A percentile compares a stretch with the other conserved stretches of the same genome.
Conservation (phyloP, 2,888 invertebrate species). For the Himalopsyche anomala region DNA sequence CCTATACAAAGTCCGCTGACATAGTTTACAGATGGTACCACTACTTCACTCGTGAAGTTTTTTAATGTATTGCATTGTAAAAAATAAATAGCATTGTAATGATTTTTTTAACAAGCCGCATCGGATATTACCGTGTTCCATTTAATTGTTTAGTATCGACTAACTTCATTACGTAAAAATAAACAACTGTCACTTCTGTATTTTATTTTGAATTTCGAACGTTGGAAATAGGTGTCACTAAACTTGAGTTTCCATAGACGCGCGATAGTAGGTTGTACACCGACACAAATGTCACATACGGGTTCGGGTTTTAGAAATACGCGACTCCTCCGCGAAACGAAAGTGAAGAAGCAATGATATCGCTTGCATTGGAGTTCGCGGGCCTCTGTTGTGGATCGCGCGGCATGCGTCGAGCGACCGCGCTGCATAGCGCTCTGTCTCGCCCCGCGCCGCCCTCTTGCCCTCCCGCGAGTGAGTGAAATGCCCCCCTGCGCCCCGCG, state of each 20-base stretch:
- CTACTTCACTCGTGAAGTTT: background rate
- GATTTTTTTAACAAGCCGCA: too few species aligned
- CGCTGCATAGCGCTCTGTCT: slow-evolving; percentile 28
- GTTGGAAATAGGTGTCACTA: background rate
- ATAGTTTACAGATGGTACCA: background rate
- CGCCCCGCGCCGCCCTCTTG: slow-evolving; percentile 31
- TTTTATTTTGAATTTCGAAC: background rate
- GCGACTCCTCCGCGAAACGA: slow-evolving; percentile 41
- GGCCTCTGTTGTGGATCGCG: slow-evolving; percentile 22
- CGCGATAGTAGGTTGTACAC: slow-evolving; percentile 14
- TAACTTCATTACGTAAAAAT: too few species aligned
- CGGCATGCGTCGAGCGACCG: slow-evolving; percentile 39
- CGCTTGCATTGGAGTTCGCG: slow-evolving; percentile 37
- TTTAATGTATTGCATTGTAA: background rate
- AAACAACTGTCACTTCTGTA: too few species aligned
- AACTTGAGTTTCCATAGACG: background rate
- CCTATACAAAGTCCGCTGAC: background rate
- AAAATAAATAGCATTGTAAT: background rate
- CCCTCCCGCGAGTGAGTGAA: background rate
- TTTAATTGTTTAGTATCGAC: too few species aligned
- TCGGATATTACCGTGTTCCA: too few species aligned
- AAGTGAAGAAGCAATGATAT: slow-evolving; percentile 39
- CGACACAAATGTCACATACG: slow-evolving; percentile 5
- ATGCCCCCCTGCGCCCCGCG: slow-evolving; percentile 36
- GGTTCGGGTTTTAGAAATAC: background rate